Percentiles rank a stretch among this genome's conserved stretches.
Evolutionary conservation across 1,140 invertebrate genomes (phyloP).

Genomic region (Drosophila micromelanica): DNA sequence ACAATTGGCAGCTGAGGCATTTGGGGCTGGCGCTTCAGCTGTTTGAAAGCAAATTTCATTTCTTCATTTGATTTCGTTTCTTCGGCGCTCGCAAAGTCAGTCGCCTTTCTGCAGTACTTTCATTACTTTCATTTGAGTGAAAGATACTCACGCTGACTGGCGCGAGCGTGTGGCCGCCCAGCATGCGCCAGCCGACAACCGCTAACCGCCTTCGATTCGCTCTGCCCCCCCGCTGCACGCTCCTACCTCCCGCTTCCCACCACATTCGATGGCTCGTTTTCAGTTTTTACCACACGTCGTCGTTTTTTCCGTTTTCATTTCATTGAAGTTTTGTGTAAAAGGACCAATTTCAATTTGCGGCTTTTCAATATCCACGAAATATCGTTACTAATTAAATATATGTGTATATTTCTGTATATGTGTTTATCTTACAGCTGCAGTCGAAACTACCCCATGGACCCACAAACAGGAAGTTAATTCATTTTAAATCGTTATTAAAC

Average conservation of each 20-base stretch:
- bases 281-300: conserved; percentile 13
- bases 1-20: conserved; percentile 43
- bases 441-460: not conserved
- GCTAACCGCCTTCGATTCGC: too few relatives aligned
- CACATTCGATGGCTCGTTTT: conserved; percentile 8
- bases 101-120: conserved; percentile 59
- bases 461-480: conserved; percentile 70
- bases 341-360: conserved; percentile 76
- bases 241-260: not conserved
- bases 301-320: conserved; percentile 57
- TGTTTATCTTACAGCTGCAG: too few relatives aligned
- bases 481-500: conserved; percentile 60
- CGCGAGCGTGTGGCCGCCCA: conserved; percentile 33
- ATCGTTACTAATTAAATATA: conserved; percentile 57
- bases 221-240: not conserved
- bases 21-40: conserved; percentile 49
- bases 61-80: conserved; percentile 81
- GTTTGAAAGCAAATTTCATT: conserved; percentile 82
- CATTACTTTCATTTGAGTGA: conserved; percentile 82
- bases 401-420: too few relatives aligned
- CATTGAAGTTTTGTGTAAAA: conserved; percentile 50
- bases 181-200: conserved; percentile 26
- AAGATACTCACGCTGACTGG: conserved; percentile 64
- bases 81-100: conserved; percentile 24
- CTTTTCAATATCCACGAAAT: conserved; percentile 69